phyloP scores from a whole-genome alignment of 2,888 invertebrate genomes.

The Dimorphilus gyrociliatus region DNA sequence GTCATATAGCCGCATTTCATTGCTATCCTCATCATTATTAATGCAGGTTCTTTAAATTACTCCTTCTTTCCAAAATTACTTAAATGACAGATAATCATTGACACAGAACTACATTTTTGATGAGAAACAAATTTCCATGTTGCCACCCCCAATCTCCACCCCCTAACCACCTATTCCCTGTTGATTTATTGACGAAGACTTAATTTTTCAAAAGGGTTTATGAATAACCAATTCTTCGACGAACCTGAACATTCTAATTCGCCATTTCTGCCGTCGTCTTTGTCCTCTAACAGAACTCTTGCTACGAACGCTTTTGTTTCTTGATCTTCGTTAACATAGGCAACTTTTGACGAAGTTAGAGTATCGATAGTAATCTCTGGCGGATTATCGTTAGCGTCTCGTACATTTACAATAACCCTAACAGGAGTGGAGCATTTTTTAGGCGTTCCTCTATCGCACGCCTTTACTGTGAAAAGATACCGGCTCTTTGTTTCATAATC shows the following conservation, averaged over 20 bases:
- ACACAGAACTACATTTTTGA: too few species aligned
- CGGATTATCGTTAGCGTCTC: conserved; percentile 72
- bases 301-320: conserved; percentile 78
- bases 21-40: too few species aligned
- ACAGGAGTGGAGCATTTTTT: conserved; percentile 62
- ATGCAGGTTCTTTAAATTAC: too few species aligned
- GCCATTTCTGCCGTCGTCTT: conserved; percentile 75
- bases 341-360: conserved; percentile 56
- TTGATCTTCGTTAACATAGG: conserved; percentile 45
- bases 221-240: too few species aligned
- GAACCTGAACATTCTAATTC: conserved; percentile 51
- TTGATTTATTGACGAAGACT: conserved; percentile 71
- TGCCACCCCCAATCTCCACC: too few species aligned
- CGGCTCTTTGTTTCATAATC: conserved; percentile 7
- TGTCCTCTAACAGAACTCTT: conserved; percentile 77
- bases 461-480: conserved; percentile 8
- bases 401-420: conserved; percentile 34
- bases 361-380: conserved; percentile 66
- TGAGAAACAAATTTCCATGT: too few species aligned
- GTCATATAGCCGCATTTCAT: too few species aligned
- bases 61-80: too few species aligned
- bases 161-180: too few species aligned
- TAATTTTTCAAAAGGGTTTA: too few species aligned
- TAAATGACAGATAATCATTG: too few species aligned
- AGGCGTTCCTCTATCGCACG: conserved; percentile 7